Evolutionary conservation across 1,140 invertebrate genomes (phyloP).

Genomic region (Drosophila watanabei): DNA sequence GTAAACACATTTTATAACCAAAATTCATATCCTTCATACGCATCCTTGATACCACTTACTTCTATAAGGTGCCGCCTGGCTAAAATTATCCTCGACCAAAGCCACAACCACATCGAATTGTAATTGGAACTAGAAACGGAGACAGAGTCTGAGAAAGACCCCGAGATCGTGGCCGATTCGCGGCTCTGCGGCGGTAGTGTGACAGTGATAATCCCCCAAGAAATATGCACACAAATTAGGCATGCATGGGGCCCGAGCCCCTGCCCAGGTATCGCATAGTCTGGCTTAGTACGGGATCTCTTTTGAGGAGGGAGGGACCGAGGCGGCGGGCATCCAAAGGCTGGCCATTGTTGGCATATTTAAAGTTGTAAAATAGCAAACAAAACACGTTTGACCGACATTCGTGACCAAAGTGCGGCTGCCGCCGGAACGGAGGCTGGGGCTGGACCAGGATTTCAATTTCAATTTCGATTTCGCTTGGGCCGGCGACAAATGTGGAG

Average conservation of each 20-base stretch:
- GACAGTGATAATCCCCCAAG: conserved; percentile 77
- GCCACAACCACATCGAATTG: conserved; percentile 47
- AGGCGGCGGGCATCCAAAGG: not conserved
- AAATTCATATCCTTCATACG: not conserved
- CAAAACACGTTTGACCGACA: conserved; percentile 84
- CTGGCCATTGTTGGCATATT: conserved; percentile 81
- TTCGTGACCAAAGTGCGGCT: conserved; percentile 82
- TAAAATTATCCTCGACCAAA: conserved; percentile 45
- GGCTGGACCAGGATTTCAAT: conserved; percentile 70
- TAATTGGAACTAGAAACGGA: conserved; percentile 19
- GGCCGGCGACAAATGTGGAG: conserved; percentile 71
- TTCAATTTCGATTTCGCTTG: conserved; percentile 80
- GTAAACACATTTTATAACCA: too few relatives aligned
- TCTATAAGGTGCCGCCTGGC: not conserved
- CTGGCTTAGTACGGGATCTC: not conserved
- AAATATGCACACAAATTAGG: conserved; percentile 84
- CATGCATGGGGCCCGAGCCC: conserved; percentile 49
- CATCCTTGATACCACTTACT: too few relatives aligned
- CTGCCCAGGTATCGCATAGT: not conserved
- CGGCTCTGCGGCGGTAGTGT: conserved; percentile 25
- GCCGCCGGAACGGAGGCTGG: conserved; percentile 34
- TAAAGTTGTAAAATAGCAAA: conserved; percentile 84
- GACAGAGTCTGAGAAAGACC: not conserved
- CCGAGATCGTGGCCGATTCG: conserved; percentile 39
- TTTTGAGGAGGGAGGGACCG: not conserved